phyloP scores from a whole-genome alignment of 2,113 vertebrate species.

The Hypanus sabinus region DNA sequence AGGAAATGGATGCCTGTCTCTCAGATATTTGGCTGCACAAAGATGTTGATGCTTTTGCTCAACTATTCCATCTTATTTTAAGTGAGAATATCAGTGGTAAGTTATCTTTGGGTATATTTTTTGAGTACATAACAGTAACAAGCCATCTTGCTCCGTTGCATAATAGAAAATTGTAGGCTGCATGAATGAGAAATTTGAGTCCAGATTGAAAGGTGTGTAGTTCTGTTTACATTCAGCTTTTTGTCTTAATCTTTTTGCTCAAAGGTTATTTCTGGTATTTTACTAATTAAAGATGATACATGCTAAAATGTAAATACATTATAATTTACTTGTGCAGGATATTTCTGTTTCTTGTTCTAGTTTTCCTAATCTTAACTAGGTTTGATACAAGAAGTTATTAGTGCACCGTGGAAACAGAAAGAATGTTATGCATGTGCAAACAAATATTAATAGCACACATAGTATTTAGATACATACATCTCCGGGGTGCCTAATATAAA shows the following conservation, averaged over 20 bases:
- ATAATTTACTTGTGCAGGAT: not conserved
- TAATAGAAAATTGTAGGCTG: not conserved
- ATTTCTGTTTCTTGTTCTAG: not conserved
- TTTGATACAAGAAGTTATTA: not conserved
- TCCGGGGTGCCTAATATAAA: not conserved
- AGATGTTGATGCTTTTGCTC: conserved; percentile 72
- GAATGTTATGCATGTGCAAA: not conserved
- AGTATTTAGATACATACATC: not conserved
- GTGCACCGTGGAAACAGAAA: not conserved
- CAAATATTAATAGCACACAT: not conserved
- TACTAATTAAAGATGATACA: not conserved
- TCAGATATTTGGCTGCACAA: conserved; percentile 76
- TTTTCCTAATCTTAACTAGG: not conserved
- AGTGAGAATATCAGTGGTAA: conserved; percentile 81
- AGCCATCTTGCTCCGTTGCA: not conserved
- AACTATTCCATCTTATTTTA: conserved; percentile 85
- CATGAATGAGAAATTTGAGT: not conserved
- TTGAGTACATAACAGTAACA: not conserved
- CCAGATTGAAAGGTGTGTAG: not conserved
- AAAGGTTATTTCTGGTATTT: not conserved
- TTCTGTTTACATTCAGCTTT: not conserved
- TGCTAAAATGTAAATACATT: not conserved
- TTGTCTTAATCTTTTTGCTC: not conserved
- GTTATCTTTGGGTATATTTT: conserved; percentile 40
- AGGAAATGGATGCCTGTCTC: conserved; percentile 88